These are phyloP conservation scores for Bilobella aurantiaca DNA, from an alignment of 1,140 invertebrate species.

Conservation along the genomic window DNA sequence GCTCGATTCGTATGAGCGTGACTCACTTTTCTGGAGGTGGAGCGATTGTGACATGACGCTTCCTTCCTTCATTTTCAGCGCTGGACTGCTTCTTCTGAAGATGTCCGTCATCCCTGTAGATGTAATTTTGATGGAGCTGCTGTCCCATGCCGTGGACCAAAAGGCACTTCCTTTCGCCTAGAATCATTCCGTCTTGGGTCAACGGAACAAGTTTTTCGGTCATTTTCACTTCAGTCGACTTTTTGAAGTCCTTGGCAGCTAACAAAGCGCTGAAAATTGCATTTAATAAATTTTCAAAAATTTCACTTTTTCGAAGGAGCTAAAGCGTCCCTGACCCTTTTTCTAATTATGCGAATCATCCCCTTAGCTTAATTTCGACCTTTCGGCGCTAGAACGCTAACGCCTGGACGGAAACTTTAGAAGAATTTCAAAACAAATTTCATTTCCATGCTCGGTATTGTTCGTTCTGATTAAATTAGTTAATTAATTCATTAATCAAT, in stretches of 20 bases:
- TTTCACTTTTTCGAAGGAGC: too few relatives aligned
- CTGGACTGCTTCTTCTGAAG: neutral
- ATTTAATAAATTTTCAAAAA: neutral
- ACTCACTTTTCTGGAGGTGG: neutral
- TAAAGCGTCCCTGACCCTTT: too few relatives aligned
- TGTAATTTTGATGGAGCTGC: constrained; percentile 24
- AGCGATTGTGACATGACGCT: neutral
- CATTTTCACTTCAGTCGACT: constrained; percentile 21
- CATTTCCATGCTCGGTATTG: neutral
- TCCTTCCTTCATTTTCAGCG: neutral
- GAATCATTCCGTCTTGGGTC: constrained; percentile 21
- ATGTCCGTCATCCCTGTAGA: constrained; percentile 18
- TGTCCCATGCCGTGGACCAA: constrained; percentile 25
- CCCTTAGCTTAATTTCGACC: too few relatives aligned
- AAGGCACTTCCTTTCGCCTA: constrained; percentile 18
- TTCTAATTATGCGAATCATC: too few relatives aligned
- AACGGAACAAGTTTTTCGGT: constrained; percentile 12
- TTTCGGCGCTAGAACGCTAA: neutral
- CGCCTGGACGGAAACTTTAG: neutral
- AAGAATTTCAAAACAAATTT: neutral
- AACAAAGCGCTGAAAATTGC: constrained; percentile 11
- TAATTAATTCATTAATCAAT: neutral
- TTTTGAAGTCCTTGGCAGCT: constrained; percentile 21
- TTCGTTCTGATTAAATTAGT: neutral
- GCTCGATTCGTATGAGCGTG: neutral